phyloP scores from a whole-genome alignment of 30 jellyfish, hydroid and myxozoan genomes.

The Hydractinia echinata region DNA sequence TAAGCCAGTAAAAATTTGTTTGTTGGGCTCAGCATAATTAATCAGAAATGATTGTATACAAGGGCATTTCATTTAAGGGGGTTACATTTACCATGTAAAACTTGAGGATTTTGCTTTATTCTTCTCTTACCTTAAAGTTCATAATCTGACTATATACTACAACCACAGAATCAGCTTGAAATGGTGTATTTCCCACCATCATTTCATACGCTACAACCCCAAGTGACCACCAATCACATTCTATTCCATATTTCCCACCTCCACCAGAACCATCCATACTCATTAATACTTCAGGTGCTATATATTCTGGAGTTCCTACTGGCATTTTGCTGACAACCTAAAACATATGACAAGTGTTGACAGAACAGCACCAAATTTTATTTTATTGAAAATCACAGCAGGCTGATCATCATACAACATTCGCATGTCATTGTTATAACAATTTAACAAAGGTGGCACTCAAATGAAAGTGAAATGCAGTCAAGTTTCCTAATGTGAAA shows the following conservation, averaged over 20 bases:
- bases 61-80: no score
- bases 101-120: no score
- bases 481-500: no score
- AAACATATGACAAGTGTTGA: neutral
- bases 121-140: slow-evolving; percentile 79
- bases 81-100: no score
- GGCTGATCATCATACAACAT: no score
- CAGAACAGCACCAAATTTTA: neutral
- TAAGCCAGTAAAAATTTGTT: neutral
- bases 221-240: slow-evolving; percentile 99
- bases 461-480: no score
- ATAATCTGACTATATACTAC: slow-evolving; percentile 94
- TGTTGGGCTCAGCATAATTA: no score
- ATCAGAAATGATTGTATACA: no score
- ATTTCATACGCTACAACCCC: slow-evolving; percentile 99
- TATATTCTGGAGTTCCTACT: slow-evolving; percentile 99
- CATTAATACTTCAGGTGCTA: slow-evolving; percentile 99
- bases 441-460: no score
- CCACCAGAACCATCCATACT: slow-evolving; percentile 96
- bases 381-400: no score
- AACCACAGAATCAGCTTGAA: slow-evolving; percentile 98
- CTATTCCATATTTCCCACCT: slow-evolving; percentile 96
- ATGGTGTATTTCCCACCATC: slow-evolving; percentile 98
- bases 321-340: slow-evolving; percentile 99
- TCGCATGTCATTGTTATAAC: no score